phyloP scores from a whole-genome alignment of 2,797 vertebrate species.

The Leptatherina wallacei region DNA sequence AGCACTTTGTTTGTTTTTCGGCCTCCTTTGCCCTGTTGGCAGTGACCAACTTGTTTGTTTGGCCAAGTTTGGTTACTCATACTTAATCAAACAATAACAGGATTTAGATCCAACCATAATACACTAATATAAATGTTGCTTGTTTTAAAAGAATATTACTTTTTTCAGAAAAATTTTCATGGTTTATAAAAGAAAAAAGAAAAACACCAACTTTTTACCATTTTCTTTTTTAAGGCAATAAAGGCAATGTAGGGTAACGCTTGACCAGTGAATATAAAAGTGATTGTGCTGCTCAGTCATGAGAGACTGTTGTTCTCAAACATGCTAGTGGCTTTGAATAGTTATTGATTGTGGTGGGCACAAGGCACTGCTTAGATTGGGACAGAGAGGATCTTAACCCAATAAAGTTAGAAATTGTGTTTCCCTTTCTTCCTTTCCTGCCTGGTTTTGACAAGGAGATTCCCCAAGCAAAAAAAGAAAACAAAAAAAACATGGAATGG shows the following conservation, averaged over 20 bases:
- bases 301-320: constrained; percentile 43
- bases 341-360: constrained; percentile 59
- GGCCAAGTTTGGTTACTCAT: constrained; percentile 32
- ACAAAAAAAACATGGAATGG: constrained; percentile 10
- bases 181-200: too few species aligned
- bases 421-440: constrained; percentile 38
- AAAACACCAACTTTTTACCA: too few species aligned
- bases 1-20: constrained; percentile 41
- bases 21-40: constrained; percentile 40
- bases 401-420: constrained; percentile 47
- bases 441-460: constrained; percentile 35
- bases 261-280: constrained; percentile 8
- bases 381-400: constrained; percentile 45
- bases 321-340: constrained; percentile 33
- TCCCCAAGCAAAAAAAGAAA: constrained; percentile 17
- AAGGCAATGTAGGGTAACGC: background rate
- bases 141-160: constrained; percentile 5
- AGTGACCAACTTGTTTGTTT: constrained; percentile 40
- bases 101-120: constrained; percentile 40
- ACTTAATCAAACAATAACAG: constrained; percentile 51
- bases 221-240: background rate
- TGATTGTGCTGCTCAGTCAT: constrained; percentile 27
- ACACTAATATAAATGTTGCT: constrained; percentile 20
- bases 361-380: constrained; percentile 36
- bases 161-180: constrained; percentile 2